phyloP scores from a whole-genome alignment of 1,140 invertebrate genomes.

The Maconellicoccus hirsutus region DNA sequence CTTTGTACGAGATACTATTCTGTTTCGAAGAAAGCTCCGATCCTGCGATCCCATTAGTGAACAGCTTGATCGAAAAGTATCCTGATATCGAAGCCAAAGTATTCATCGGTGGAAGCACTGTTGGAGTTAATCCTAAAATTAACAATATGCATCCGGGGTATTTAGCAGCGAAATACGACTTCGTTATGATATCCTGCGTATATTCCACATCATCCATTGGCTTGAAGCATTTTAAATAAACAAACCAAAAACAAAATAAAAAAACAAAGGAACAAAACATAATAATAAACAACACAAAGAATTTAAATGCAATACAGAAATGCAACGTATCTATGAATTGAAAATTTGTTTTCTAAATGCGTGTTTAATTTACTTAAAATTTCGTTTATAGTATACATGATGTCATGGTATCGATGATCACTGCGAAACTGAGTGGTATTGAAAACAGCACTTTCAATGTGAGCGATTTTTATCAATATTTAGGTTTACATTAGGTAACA shows the following conservation, averaged over 20 bases:
- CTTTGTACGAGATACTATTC: slow-evolving; percentile 87
- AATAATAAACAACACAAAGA: background rate
- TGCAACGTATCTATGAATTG: background rate
- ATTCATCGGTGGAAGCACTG: slow-evolving; percentile 64
- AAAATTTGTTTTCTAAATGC: background rate
- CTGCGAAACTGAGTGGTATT: too few relatives aligned
- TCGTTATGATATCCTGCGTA: slow-evolving; percentile 89
- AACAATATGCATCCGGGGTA: slow-evolving; percentile 98
- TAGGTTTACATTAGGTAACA: too few relatives aligned
- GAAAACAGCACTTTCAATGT: too few relatives aligned
- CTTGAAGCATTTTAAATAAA: background rate
- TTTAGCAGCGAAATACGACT: slow-evolving; percentile 74
- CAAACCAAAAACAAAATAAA: background rate
- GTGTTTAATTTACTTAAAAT: too few relatives aligned
- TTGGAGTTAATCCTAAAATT: slow-evolving; percentile 98
- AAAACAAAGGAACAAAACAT: too few relatives aligned
- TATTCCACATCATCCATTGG: too few relatives aligned
- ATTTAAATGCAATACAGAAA: background rate
- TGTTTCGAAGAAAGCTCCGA: slow-evolving; percentile 91
- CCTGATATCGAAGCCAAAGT: slow-evolving; percentile 72
- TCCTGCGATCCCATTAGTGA: slow-evolving; percentile 77
- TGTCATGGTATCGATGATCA: too few relatives aligned
- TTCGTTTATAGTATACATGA: too few relatives aligned
- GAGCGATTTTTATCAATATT: too few relatives aligned
- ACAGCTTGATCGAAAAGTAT: slow-evolving; percentile 78